Evolutionary conservation across 2,113 vertebrate species (phyloP).

Genomic region (Tragelaphus scriptus): DNA sequence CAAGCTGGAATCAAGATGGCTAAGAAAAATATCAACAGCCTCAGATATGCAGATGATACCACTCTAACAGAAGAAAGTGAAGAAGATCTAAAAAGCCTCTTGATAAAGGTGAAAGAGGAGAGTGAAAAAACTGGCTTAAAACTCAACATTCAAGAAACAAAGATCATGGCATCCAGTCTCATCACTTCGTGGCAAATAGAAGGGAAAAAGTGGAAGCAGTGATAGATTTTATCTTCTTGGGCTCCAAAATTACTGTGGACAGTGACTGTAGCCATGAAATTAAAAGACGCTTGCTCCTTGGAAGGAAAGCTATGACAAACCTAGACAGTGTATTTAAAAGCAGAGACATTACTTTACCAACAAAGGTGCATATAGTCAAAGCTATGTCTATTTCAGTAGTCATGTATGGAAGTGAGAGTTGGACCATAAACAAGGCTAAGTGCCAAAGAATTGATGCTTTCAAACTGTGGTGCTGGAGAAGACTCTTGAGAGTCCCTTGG

Average conservation of each 20-base stretch:
- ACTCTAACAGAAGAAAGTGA: background rate
- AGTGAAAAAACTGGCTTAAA: background rate
- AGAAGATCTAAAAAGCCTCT: background rate
- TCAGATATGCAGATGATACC: background rate
- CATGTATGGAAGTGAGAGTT: background rate
- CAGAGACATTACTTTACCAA: background rate
- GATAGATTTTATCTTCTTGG: background rate
- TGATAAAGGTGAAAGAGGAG: background rate
- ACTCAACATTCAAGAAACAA: background rate
- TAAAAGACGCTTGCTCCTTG: background rate
- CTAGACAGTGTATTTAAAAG: background rate
- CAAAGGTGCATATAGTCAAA: background rate
- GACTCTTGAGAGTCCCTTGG: background rate
- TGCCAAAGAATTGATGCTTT: background rate
- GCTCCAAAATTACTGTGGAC: background rate
- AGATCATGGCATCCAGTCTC: background rate
- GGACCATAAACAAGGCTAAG: background rate
- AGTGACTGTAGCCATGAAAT: background rate
- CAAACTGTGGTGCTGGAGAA: background rate
- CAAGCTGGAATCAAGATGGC: background rate
- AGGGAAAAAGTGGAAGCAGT: background rate
- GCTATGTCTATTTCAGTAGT: background rate
- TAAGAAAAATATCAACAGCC: background rate
- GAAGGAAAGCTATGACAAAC: background rate
- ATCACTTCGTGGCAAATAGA: background rate